Evolutionary conservation across 2,888 invertebrate genomes (phyloP), one percentile per base, ranked within the genome.

Genomic region (Trilocha varians): DNA sequence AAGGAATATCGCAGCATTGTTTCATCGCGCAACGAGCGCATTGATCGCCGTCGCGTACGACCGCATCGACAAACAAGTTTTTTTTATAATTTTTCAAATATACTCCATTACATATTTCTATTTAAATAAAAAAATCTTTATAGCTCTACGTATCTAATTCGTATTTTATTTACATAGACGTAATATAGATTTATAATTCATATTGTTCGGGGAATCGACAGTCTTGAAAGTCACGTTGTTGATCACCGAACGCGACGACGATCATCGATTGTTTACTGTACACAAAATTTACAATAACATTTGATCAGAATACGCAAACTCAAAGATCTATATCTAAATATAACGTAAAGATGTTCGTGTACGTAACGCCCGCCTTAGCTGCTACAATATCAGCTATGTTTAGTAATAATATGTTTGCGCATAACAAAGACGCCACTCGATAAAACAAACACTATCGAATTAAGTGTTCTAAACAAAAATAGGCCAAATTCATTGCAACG

Each of bases 1-100:
- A 78, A 72, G 75, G 73, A 75, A 79, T 84, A 83, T 82, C 83
- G 78, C 84, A 83, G 83, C 79, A 80, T 73, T 61, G 82, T 78
- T 79, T 53, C 74, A 53, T 56, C 48, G 62, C 65, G 61, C 61
- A 18, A 55, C 57, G 45, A 50, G 57, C 62, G 64, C 64, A 49
- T 25, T 33, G 50, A 55, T 61, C 65, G 64, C 67, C 69, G 65
- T 59, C 67, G 65, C 68, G 63, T 25, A 64, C 57, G 48, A 46
- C 55, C 59, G 53, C 58, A 53, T 56, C 58, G 48, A 59, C 55
- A 46, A 52, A 49, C 43, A 47, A 48, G 40, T 48, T 48, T 44
- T 55, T 53, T 53, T 55, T 48, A 56, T 47, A 53, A 56, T 50
- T 54, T 42, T 48, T 50, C 39, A 47, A 49, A 55, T 59, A 55